phyloP scores from a whole-genome alignment of 2,113 vertebrate genomes.

The Cnemophilus loriae region DNA sequence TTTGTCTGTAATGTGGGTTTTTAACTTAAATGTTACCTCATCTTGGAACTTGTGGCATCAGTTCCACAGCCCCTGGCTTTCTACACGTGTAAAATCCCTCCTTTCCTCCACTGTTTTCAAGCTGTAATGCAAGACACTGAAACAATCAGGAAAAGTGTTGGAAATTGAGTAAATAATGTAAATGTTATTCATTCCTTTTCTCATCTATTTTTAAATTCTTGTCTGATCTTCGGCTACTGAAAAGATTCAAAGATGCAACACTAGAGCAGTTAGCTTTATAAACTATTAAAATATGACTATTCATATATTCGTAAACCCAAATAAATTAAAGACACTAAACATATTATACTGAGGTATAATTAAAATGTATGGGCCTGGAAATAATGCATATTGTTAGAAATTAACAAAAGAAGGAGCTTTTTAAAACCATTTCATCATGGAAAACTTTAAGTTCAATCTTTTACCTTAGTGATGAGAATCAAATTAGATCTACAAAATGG shows the following conservation, averaged over 20 bases:
- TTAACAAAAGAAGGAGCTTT: background rate
- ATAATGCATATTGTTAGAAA: background rate
- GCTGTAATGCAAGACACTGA: background rate
- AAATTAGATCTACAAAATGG: background rate
- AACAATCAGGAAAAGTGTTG: background rate
- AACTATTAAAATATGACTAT: background rate
- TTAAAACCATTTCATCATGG: accelerated
- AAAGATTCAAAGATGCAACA: background rate
- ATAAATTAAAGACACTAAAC: background rate
- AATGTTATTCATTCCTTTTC: background rate
- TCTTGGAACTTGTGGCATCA: background rate
- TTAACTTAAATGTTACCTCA: background rate
- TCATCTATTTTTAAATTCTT: background rate
- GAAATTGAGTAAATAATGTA: background rate
- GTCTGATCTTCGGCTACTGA: background rate
- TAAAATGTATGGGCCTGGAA: background rate
- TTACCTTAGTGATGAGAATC: background rate
- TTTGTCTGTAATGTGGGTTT: background rate
- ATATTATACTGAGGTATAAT: background rate
- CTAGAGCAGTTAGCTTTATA: background rate
- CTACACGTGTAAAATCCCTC: background rate
- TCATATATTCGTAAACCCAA: background rate
- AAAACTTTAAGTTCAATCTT: background rate
- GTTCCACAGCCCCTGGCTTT: background rate
- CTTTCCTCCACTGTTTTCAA: background rate